phyloP scores from a whole-genome alignment of 1,140 invertebrate genomes.

The Apolygus lucorum region DNA sequence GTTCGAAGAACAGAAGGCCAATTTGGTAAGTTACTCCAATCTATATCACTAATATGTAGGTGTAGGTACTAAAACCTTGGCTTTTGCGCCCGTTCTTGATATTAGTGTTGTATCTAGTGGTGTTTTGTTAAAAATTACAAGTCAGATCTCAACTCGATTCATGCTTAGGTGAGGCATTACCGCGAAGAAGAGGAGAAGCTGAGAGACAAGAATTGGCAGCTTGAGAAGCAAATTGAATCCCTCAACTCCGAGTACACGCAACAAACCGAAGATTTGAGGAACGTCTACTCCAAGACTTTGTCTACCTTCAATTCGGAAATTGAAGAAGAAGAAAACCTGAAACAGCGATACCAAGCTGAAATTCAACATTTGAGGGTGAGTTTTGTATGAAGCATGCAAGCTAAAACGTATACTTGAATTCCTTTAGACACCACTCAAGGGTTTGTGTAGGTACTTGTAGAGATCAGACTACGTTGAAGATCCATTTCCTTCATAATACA shows the following conservation, averaged over 20 bases:
- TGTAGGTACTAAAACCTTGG: too few species aligned
- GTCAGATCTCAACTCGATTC: too few species aligned
- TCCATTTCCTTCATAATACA: too few species aligned
- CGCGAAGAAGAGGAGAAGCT: slow-evolving; percentile 43
- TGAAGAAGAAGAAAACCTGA: slow-evolving; percentile 51
- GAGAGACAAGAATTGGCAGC: slow-evolving; percentile 51
- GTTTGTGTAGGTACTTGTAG: too few species aligned
- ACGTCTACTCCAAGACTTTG: slow-evolving; percentile 52
- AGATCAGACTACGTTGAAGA: too few species aligned
- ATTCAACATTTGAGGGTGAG: slow-evolving; percentile 70
- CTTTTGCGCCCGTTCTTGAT: too few species aligned
- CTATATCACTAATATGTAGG: too few species aligned
- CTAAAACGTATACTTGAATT: too few species aligned
- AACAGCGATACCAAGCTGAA: slow-evolving; percentile 70
- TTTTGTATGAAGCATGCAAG: neutral
- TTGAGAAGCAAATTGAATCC: slow-evolving; percentile 57
- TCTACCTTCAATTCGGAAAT: slow-evolving; percentile 25
- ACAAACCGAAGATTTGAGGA: slow-evolving; percentile 61
- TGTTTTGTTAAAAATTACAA: too few species aligned
- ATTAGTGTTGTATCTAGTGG: too few species aligned
- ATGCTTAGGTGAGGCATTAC: slow-evolving; percentile 39
- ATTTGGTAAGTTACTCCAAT: slow-evolving; percentile 23
- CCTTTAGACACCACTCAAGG: too few species aligned
- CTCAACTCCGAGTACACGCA: slow-evolving; percentile 68
- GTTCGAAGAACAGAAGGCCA: slow-evolving; percentile 43